A percentile compares a stretch with the other conserved stretches of the same genome.
phyloP scores from a whole-genome alignment of 2,888 invertebrate species.

The Hemithea aestivaria region DNA sequence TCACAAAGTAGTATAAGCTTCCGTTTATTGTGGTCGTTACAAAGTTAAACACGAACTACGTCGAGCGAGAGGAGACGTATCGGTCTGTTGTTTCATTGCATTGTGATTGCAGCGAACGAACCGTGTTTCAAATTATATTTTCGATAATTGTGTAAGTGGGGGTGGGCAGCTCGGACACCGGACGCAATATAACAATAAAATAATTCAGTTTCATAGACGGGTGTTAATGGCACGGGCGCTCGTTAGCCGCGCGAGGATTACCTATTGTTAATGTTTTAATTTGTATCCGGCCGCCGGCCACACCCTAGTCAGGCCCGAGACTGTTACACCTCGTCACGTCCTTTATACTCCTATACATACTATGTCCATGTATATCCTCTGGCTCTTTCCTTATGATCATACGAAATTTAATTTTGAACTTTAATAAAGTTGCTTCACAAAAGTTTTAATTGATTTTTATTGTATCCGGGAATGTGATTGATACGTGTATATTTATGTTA shows the following conservation, averaged over 20 bases:
- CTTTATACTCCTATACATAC: constrained; percentile 11
- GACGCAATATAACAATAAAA: constrained; percentile 62
- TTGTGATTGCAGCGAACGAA: constrained; percentile 34
- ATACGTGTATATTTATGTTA: too few relatives aligned
- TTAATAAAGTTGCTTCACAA: too few relatives aligned
- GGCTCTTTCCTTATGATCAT: too few relatives aligned
- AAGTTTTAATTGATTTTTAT: too few relatives aligned
- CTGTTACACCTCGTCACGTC: constrained; percentile 19
- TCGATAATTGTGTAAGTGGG: constrained; percentile 47
- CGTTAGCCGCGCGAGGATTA: constrained; percentile 68
- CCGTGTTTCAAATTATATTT: constrained; percentile 36
- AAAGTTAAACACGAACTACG: constrained; percentile 25
- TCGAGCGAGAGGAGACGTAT: constrained; percentile 10
- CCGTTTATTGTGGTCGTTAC: constrained; percentile 27
- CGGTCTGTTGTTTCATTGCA: constrained; percentile 24
- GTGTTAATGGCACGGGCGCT: constrained; percentile 66
- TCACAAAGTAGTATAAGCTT: constrained; percentile 22
- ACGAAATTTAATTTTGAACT: too few relatives aligned
- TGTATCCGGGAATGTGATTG: too few relatives aligned
- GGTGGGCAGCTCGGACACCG: constrained; percentile 35
- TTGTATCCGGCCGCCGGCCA: constrained; percentile 50
- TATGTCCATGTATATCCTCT: constrained; percentile 10
- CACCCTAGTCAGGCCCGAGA: constrained; percentile 26
- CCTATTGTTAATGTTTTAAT: constrained; percentile 75
- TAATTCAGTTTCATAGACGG: constrained; percentile 66